A percentile compares a stretch with the other conserved stretches of the same genome.
Conservation (phyloP, 2,113 vertebrate species). For the Rhynchopsitta pachyrhyncha region DNA sequence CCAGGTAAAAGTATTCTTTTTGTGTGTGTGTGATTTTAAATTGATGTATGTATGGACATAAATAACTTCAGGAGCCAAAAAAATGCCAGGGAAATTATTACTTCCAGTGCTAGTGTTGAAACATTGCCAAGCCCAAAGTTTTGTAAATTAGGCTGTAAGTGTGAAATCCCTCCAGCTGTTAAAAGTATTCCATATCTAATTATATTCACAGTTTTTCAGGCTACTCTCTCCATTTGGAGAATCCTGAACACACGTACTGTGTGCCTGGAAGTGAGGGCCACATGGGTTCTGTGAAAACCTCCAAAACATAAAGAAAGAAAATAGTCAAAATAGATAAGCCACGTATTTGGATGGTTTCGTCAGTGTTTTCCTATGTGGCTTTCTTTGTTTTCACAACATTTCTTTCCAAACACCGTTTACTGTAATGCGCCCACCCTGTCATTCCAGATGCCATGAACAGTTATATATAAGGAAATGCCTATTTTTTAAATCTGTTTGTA, state of each 20-base stretch:
- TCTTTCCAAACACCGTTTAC: conserved; percentile 60
- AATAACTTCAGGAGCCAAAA: conserved; percentile 71
- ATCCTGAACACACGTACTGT: conserved; percentile 47
- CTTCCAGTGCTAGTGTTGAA: conserved; percentile 75
- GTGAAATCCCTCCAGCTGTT: conserved; percentile 85
- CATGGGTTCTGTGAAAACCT: conserved; percentile 58
- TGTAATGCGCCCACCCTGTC: conserved; percentile 50
- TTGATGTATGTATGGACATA: conserved; percentile 61
- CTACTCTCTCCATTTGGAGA: conserved; percentile 61
- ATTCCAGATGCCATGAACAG: conserved; percentile 51
- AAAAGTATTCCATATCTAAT: conserved; percentile 79
- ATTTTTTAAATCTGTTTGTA: conserved; percentile 56
- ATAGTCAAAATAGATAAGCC: conserved; percentile 54
- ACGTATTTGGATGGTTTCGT: conserved; percentile 45
- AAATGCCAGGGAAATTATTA: conserved; percentile 71
- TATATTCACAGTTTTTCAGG: conserved; percentile 71
- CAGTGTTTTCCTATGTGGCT: conserved; percentile 48
- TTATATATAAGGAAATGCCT: conserved; percentile 32
- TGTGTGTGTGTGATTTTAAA: conserved; percentile 34
- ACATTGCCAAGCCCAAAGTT: conserved; percentile 70
- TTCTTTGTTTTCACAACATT: conserved; percentile 56
- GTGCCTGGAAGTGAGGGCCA: conserved; percentile 30
- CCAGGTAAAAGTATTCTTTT: conserved; percentile 47
- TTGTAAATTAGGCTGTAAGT: conserved; percentile 77
- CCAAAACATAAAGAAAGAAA: conserved; percentile 58